These are phyloP conservation scores for Bos indicus DNA, from an alignment of 2,113 vertebrate genomes.

Conservation along the genomic window DNA sequence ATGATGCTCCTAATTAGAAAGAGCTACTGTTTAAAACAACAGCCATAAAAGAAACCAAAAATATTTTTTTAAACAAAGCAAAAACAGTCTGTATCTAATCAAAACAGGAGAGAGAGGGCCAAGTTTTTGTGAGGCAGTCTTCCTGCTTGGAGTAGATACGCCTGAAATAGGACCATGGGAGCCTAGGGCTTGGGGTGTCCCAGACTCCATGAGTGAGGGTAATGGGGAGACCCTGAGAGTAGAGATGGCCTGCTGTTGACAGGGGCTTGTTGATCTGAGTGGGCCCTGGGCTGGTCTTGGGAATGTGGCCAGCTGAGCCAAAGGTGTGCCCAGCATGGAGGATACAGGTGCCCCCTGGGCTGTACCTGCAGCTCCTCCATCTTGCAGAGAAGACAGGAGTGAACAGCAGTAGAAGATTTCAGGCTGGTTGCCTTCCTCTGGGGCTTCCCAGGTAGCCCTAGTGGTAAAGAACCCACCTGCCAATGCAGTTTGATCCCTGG, in stretches of 20 bases:
- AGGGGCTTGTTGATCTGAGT: background rate
- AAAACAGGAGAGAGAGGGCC: background rate
- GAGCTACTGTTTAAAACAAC: background rate
- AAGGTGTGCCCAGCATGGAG: background rate
- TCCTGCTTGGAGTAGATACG: background rate
- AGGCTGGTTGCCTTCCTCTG: background rate
- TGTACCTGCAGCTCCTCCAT: rapidly evolving
- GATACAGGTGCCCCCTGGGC: background rate
- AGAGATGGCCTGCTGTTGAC: background rate
- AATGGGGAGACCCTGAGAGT: background rate
- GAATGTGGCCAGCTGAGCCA: background rate
- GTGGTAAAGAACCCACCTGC: background rate
- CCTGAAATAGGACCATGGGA: background rate
- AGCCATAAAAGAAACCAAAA: background rate
- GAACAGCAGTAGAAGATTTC: background rate
- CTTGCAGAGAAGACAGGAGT: background rate
- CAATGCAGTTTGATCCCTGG: background rate
- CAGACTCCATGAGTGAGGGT: background rate
- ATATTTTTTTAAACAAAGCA: background rate
- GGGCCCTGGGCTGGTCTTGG: background rate
- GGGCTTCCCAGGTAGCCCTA: background rate
- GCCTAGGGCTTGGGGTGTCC: background rate
- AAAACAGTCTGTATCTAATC: background rate
- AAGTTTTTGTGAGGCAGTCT: background rate
- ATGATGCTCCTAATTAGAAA: background rate